Conservation (phyloP, 2,888 invertebrate species). For the Drosophila atroscutellata region DNA sequence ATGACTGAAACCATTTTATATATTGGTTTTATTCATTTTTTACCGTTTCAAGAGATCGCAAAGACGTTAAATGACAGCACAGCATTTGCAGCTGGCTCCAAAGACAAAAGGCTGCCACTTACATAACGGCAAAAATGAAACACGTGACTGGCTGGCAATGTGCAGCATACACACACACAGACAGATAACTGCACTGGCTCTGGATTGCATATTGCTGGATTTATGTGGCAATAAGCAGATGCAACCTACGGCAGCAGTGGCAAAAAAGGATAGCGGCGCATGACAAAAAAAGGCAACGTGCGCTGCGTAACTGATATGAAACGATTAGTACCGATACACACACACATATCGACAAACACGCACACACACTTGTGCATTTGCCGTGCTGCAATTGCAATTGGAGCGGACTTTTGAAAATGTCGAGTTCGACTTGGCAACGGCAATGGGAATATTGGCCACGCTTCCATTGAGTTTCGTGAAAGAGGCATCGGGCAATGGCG, state of each 20-base stretch:
- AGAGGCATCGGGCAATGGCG: background rate
- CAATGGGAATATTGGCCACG: conserved; percentile 30
- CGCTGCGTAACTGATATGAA: conserved; percentile 74
- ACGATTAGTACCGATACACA: conserved; percentile 62
- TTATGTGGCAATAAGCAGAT: conserved; percentile 80
- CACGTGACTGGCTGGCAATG: conserved; percentile 61
- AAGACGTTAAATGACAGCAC: conserved; percentile 48
- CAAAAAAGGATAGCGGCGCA: conserved; percentile 47
- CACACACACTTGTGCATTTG: conserved; percentile 3
- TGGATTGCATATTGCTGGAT: conserved; percentile 70
- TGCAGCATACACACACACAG: conserved; percentile 19
- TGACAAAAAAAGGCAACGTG: conserved; percentile 64
- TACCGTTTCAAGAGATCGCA: conserved; percentile 17
- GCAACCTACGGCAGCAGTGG: conserved; percentile 55
- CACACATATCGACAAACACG: background rate
- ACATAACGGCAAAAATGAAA: conserved; percentile 68
- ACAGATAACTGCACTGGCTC: conserved; percentile 48
- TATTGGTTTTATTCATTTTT: conserved; percentile 28
- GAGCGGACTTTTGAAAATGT: conserved; percentile 62
- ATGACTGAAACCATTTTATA: conserved; percentile 44
- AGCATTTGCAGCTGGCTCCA: conserved; percentile 33
- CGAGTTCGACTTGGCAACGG: conserved; percentile 53
- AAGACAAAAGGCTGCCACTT: conserved; percentile 53
- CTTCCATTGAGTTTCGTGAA: conserved; percentile 61
- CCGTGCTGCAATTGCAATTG: conserved; percentile 52